phyloP scores from a whole-genome alignment of 2,888 invertebrate genomes.

The Leuctra nigra region DNA sequence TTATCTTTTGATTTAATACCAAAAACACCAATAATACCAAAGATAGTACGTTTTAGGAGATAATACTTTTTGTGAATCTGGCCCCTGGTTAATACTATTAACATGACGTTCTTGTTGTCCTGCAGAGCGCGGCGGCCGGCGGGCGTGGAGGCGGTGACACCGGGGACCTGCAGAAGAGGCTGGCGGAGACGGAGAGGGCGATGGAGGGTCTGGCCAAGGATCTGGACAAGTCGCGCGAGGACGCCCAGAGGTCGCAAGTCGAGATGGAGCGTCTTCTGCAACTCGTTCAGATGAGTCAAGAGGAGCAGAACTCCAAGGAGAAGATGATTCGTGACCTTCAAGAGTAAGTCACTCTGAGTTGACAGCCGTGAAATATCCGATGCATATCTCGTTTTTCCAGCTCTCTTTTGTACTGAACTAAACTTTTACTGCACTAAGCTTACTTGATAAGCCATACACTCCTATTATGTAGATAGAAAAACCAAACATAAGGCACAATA shows the following conservation, averaged over 20 bases:
- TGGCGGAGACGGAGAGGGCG: slow-evolving; percentile 33
- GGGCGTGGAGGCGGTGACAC: slow-evolving; percentile 69
- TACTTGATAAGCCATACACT: no score
- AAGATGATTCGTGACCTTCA: slow-evolving; percentile 87
- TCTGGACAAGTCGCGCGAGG: slow-evolving; percentile 67
- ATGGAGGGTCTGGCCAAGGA: slow-evolving; percentile 38
- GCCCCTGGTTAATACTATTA: no score
- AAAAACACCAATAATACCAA: no score
- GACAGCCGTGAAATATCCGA: no score
- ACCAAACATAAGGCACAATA: no score
- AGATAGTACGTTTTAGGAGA: no score
- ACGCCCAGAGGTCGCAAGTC: slow-evolving; percentile 72
- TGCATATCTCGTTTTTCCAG: no score
- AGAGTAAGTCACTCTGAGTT: slow-evolving; percentile 66
- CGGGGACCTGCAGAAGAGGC: slow-evolving; percentile 52
- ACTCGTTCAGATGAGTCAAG: slow-evolving; percentile 88
- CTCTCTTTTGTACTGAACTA: no score
- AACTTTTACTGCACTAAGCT: no score
- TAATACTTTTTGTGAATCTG: no score
- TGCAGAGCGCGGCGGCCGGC: slow-evolving; percentile 14
- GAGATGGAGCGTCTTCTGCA: slow-evolving; percentile 84
- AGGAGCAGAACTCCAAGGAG: slow-evolving; percentile 88
- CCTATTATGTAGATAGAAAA: no score
- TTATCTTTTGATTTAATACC: no score
- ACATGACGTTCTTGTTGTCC: neutral